A percentile compares a stretch with the other conserved stretches of the same genome.
These are phyloP conservation scores for Montipora cactus DNA, from an alignment of 64 coral and sea anemone genomes.

Conservation along the genomic window DNA sequence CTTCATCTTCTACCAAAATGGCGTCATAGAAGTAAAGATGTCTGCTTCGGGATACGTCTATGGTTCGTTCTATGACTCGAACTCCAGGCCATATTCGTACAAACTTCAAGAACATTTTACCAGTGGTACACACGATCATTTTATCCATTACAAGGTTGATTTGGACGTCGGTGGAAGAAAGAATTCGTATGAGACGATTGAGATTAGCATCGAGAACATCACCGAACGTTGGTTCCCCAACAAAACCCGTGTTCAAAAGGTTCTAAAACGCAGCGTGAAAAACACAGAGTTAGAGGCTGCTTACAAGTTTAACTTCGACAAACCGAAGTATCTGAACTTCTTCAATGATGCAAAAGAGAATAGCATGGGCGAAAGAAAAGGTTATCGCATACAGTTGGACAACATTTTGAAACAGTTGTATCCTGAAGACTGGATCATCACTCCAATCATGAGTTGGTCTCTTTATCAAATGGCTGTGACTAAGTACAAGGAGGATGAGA, in stretches of 20 bases:
- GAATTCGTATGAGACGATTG: constrained; percentile 74
- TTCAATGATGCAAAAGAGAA: constrained; percentile 47
- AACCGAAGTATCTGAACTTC: constrained; percentile 68
- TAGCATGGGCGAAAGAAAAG: constrained; percentile 63
- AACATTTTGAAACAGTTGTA: constrained; percentile 70
- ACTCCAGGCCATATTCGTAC: constrained; percentile 36
- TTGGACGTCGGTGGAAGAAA: constrained; percentile 51
- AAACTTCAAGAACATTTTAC: constrained; percentile 44
- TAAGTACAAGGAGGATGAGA: constrained; percentile 64
- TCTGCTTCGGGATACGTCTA: constrained; percentile 49
- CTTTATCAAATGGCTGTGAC: constrained; percentile 77
- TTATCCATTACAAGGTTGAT: constrained; percentile 71
- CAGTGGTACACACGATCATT: constrained; percentile 65
- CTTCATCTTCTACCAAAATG: constrained; percentile 71
- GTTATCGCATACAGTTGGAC: constrained; percentile 52
- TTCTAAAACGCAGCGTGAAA: constrained; percentile 52
- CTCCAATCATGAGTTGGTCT: constrained; percentile 69
- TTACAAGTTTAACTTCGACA: constrained; percentile 76
- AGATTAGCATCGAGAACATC: constrained; percentile 61
- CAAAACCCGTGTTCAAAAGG: constrained; percentile 44
- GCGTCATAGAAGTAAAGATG: constrained; percentile 59
- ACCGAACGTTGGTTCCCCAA: constrained; percentile 56
- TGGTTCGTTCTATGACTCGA: constrained; percentile 19
- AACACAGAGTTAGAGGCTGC: constrained; percentile 48
- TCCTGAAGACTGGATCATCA: constrained; percentile 69